Percentiles rank a stretch among this genome's conserved stretches.
Conservation (phyloP, 2,113 vertebrate genomes). For the Phocoena phocoena region DNA sequence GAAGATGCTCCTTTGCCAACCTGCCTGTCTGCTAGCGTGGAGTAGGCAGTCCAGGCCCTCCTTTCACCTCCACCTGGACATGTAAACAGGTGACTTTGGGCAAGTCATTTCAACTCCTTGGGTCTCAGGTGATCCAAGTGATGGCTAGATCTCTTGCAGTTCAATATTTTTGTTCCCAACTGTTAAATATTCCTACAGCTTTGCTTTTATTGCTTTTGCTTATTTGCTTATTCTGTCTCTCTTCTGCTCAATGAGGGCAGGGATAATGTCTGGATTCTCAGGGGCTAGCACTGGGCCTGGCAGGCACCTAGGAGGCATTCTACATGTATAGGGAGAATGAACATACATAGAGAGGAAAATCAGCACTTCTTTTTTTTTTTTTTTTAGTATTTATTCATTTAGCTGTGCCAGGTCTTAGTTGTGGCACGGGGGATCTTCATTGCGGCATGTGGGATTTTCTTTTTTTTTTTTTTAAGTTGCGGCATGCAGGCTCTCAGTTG, state of each 20-base stretch:
- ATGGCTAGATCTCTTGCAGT: neutral
- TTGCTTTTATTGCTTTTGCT: neutral
- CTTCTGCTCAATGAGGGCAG: neutral
- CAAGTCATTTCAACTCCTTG: neutral
- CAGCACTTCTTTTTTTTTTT: neutral
- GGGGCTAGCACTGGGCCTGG: neutral
- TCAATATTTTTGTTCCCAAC: neutral
- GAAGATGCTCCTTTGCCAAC: neutral
- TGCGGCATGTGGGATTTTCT: too few species aligned
- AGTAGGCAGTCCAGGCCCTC: neutral
- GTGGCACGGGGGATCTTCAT: too few species aligned
- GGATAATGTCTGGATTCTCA: neutral
- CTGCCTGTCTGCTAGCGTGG: neutral
- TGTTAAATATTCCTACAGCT: neutral
- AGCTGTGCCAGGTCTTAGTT: too few species aligned
- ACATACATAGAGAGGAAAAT: neutral
- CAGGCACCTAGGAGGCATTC: neutral
- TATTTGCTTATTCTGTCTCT: neutral
- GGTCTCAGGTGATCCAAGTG: neutral
- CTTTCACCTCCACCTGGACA: neutral
- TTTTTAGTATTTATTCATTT: too few species aligned
- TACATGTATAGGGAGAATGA: neutral
- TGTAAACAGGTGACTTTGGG: neutral
- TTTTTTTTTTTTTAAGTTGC: too few species aligned
- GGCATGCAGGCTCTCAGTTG: too few species aligned